Conservation (phyloP, 2,797 vertebrate genomes). For the Podarcis siculus region DNA sequence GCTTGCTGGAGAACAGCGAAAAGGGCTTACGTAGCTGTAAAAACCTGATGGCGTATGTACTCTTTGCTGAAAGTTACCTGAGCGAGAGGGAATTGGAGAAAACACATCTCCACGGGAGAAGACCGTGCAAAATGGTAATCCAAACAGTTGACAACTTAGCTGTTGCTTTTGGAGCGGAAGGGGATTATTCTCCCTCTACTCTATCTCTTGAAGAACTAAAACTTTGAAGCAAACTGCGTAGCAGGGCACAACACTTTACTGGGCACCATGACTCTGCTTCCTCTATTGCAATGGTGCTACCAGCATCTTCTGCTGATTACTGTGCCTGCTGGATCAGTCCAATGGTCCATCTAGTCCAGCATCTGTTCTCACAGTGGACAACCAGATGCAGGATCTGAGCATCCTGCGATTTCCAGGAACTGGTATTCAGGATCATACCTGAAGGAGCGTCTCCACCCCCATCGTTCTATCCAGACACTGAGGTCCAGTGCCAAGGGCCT, state of each 20-base stretch:
- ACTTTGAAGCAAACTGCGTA: background rate
- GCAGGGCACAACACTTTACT: background rate
- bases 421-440: too few species aligned
- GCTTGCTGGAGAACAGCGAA: constrained; percentile 40
- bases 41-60: constrained; percentile 6
- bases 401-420: too few species aligned
- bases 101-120: constrained; percentile 50
- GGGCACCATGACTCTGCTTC: background rate
- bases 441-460: too few species aligned
- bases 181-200: too few species aligned
- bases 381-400: too few species aligned
- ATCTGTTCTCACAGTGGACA: too few species aligned
- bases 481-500: too few species aligned
- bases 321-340: too few species aligned
- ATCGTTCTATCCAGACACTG: too few species aligned
- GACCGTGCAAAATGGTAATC: constrained; percentile 52
- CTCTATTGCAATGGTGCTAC: background rate
- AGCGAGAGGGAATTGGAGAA: constrained; percentile 49
- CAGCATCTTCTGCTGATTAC: background rate
- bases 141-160: constrained; percentile 48
- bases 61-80: constrained; percentile 46
- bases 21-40: constrained; percentile 36
- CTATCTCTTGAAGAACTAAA: background rate
- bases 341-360: too few species aligned
- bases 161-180: constrained; percentile 46